Conservation (phyloP, 2,113 vertebrate genomes). For the Numenius arquata region DNA sequence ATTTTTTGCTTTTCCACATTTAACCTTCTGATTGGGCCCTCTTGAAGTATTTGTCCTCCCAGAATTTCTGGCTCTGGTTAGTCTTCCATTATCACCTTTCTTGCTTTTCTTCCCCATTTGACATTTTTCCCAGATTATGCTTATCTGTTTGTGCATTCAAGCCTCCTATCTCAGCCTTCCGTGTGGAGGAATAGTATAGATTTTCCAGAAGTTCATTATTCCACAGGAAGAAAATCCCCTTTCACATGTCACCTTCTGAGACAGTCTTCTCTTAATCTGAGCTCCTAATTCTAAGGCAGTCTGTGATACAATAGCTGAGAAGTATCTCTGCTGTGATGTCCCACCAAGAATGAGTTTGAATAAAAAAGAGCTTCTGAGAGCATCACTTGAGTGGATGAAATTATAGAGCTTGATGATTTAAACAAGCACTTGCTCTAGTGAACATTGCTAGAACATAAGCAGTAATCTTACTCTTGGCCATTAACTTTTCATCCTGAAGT, state of each 20-base stretch:
- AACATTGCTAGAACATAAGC: neutral
- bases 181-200: neutral
- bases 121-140: neutral
- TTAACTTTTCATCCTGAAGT: neutral
- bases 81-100: conserved; percentile 6
- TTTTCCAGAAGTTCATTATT: neutral
- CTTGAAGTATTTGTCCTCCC: neutral
- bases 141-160: neutral
- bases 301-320: neutral
- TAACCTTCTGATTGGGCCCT: neutral
- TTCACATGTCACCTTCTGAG: neutral
- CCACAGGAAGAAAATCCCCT: neutral
- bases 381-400: neutral
- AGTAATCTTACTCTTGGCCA: neutral
- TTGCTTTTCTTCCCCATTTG: neutral
- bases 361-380: neutral
- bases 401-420: neutral
- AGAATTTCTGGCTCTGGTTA: neutral
- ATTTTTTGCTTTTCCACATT: neutral
- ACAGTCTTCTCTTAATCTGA: neutral
- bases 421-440: neutral
- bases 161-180: neutral
- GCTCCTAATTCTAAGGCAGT: neutral
- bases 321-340: neutral
- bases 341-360: neutral